Evolutionary conservation across 2,888 invertebrate species (phyloP).

Genomic region (Papilio demoleus): DNA sequence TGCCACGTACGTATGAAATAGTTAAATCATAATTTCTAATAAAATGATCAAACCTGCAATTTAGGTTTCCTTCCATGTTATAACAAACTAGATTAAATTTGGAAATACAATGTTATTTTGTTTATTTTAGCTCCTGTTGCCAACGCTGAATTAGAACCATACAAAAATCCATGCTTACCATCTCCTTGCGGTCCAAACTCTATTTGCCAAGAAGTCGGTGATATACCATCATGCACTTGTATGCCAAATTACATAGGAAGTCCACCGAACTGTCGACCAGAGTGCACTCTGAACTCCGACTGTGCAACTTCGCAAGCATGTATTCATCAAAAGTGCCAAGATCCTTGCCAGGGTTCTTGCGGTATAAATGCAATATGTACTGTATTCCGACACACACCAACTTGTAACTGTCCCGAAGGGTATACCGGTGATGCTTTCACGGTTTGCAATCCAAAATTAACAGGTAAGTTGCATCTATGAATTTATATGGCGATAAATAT

Average conservation of each 20-base stretch:
- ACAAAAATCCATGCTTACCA: conserved; percentile 82
- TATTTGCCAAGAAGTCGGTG: conserved; percentile 83
- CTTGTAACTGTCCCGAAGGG: conserved; percentile 88
- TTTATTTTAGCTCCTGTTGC: conserved; percentile 71
- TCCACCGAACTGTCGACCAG: conserved; percentile 87
- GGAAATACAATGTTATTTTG: neutral
- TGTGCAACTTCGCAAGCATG: conserved; percentile 87
- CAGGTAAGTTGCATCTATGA: conserved; percentile 57
- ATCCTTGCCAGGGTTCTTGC: conserved; percentile 89
- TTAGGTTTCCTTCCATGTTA: neutral
- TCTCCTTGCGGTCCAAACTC: conserved; percentile 90
- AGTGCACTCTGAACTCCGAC: conserved; percentile 88
- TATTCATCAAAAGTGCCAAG: conserved; percentile 87
- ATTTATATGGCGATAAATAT: neutral
- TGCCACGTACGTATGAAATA: conserved; percentile 73
- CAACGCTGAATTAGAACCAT: conserved; percentile 75
- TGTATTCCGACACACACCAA: conserved; percentile 88
- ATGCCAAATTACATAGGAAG: conserved; percentile 84
- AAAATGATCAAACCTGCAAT: neutral
- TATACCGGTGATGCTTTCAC: conserved; percentile 87
- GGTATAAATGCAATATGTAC: conserved; percentile 84
- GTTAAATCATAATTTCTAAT: neutral
- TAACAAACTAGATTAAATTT: neutral
- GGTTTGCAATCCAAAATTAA: conserved; percentile 75
- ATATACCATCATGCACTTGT: conserved; percentile 86